These are phyloP conservation scores for Ariolimax columbianus DNA, from an alignment of 2,888 invertebrate species.

Conservation along the genomic window DNA sequence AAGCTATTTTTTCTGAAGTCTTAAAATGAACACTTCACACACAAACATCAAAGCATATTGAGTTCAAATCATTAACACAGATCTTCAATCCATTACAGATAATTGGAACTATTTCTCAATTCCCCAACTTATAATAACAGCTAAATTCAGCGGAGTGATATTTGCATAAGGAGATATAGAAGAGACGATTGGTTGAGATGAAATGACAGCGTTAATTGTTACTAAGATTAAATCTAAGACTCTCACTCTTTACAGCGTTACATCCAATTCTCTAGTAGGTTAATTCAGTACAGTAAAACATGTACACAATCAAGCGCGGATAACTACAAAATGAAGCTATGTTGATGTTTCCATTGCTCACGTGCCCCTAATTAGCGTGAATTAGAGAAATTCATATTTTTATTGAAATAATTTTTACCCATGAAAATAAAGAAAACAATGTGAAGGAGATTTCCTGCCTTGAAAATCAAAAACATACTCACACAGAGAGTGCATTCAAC, in stretches of 20 bases:
- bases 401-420: too few relatives aligned
- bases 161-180: neutral
- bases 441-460: too few relatives aligned
- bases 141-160: neutral
- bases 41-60: neutral
- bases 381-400: neutral
- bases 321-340: neutral
- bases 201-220: neutral
- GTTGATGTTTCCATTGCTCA: neutral
- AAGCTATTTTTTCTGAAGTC: neutral
- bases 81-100: neutral
- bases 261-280: neutral
- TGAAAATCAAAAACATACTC: too few relatives aligned
- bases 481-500: too few relatives aligned
- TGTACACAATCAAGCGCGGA: neutral
- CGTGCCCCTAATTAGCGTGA: neutral
- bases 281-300: neutral
- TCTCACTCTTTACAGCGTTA: neutral
- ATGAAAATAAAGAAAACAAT: too few relatives aligned
- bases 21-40: neutral
- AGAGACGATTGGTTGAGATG: neutral
- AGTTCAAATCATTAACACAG: neutral
- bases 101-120: slow-evolving; percentile 24
- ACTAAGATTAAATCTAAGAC: neutral
- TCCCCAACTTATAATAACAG: neutral